Percentiles rank a stretch among this genome's conserved stretches.
phyloP scores from a whole-genome alignment of 2,888 invertebrate genomes.

The Antheraea assamensis region DNA sequence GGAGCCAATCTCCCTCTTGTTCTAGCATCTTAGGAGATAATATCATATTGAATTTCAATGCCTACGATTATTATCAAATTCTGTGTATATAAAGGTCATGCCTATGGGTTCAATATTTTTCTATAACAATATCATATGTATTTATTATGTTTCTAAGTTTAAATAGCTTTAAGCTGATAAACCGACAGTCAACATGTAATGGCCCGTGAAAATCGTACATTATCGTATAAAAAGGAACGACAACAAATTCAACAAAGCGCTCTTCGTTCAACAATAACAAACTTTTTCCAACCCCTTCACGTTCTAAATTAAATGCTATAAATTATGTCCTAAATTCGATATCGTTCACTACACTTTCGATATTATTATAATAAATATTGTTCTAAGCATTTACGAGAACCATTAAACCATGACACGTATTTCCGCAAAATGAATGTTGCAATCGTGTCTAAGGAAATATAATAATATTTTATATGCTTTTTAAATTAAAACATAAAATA shows the following conservation, averaged over 20 bases:
- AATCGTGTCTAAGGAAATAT: background rate
- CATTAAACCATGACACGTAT: conserved; percentile 1
- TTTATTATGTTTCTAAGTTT: background rate
- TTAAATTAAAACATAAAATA: too few relatives aligned
- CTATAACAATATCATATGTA: background rate
- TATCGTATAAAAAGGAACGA: conserved; percentile 65
- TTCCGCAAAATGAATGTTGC: background rate
- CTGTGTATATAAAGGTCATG: too few relatives aligned
- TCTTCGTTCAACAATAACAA: conserved; percentile 52
- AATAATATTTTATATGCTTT: too few relatives aligned
- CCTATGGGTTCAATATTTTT: too few relatives aligned
- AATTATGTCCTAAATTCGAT: conserved; percentile 51
- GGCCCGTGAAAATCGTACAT: conserved; percentile 64
- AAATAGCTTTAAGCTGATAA: conserved; percentile 39
- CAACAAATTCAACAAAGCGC: conserved; percentile 48
- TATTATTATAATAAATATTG: conserved; percentile 12
- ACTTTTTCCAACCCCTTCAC: conserved; percentile 51
- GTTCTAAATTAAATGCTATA: conserved; percentile 52
- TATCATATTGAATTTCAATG: too few relatives aligned
- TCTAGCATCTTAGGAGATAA: too few relatives aligned
- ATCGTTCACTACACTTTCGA: conserved; percentile 16
- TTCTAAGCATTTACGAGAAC: background rate
- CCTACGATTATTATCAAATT: too few relatives aligned
- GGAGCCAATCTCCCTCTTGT: too few relatives aligned
- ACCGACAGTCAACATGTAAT: conserved; percentile 58